Evolutionary conservation across 1,140 invertebrate genomes (phyloP).

Genomic region (Drosophila ohnishii): DNA sequence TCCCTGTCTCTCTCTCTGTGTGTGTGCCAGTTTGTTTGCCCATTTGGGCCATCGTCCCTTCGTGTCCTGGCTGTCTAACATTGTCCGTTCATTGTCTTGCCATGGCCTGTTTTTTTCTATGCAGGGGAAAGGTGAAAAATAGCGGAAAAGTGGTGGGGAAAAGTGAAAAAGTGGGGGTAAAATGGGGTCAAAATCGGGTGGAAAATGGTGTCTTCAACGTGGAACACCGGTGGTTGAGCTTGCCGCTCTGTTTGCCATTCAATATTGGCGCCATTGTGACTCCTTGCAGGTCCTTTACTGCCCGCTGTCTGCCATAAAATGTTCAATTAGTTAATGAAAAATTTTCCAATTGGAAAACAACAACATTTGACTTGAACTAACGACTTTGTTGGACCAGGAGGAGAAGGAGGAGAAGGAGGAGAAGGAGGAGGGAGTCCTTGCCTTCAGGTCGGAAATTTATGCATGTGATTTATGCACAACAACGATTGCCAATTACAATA

Average conservation of each 20-base stretch:
- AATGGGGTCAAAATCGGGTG: slow-evolving; percentile 23
- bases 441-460: slow-evolving; percentile 73
- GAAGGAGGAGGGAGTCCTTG: background rate
- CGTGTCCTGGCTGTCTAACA: slow-evolving; percentile 60
- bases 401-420: background rate
- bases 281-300: slow-evolving; percentile 22
- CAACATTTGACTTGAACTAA: slow-evolving; percentile 74
- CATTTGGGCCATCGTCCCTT: slow-evolving; percentile 79
- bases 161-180: slow-evolving; percentile 1
- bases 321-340: slow-evolving; percentile 82
- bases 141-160: background rate
- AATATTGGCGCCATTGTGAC: slow-evolving; percentile 72
- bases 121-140: slow-evolving; percentile 19
- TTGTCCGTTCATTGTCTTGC: slow-evolving; percentile 54
- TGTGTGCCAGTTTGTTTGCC: slow-evolving; percentile 50
- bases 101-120: slow-evolving; percentile 50
- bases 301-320: slow-evolving; percentile 63
- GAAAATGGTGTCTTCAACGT: slow-evolving; percentile 9
- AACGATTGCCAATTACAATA: slow-evolving; percentile 81
- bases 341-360: slow-evolving; percentile 77
- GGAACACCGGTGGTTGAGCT: slow-evolving; percentile 2
- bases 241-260: slow-evolving; percentile 56
- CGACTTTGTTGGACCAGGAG: slow-evolving; percentile 28
- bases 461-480: slow-evolving; percentile 79
- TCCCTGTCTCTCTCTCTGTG: background rate